Percentiles rank a stretch among this genome's conserved stretches.
These are phyloP conservation scores for Peromyscus melanophrys DNA, from an alignment of 2,797 vertebrate species.

Conservation along the genomic window DNA sequence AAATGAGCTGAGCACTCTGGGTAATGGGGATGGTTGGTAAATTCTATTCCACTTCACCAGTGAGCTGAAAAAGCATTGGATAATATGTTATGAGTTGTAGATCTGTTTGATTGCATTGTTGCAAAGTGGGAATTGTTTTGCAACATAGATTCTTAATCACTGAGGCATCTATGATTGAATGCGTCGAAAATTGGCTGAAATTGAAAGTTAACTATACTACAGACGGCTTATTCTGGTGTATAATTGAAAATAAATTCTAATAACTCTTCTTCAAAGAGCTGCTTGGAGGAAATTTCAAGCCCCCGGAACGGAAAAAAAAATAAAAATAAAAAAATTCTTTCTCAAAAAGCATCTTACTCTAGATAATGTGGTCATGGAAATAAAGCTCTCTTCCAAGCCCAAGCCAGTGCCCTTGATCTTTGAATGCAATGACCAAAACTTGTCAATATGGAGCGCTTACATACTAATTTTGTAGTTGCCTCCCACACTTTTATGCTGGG, in stretches of 20 bases:
- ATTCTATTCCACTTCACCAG: slow-evolving; percentile 90
- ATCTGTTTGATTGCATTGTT: slow-evolving; percentile 93
- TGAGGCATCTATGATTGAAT: slow-evolving; percentile 92
- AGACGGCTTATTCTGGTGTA: slow-evolving; percentile 92
- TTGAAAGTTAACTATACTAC: slow-evolving; percentile 92
- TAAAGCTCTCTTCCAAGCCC: slow-evolving; percentile 67
- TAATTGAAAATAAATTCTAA: slow-evolving; percentile 94
- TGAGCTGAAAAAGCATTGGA: slow-evolving; percentile 90
- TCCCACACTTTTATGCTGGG: background rate
- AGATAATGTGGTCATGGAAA: slow-evolving; percentile 71
- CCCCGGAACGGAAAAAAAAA: slow-evolving; percentile 44
- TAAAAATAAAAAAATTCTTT: slow-evolving; percentile 46
- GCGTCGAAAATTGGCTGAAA: slow-evolving; percentile 92
- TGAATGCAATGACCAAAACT: slow-evolving; percentile 47
- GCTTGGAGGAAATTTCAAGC: slow-evolving; percentile 88
- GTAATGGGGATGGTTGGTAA: slow-evolving; percentile 87
- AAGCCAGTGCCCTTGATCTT: slow-evolving; percentile 48
- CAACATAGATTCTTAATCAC: slow-evolving; percentile 93
- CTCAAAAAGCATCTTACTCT: slow-evolving; percentile 69
- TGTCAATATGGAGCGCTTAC: slow-evolving; percentile 7
- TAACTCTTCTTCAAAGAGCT: slow-evolving; percentile 90
- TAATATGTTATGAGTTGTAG: slow-evolving; percentile 92
- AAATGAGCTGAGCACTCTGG: slow-evolving; percentile 87
- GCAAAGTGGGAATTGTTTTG: slow-evolving; percentile 93
- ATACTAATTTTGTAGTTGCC: slow-evolving; percentile 7